Evolutionary conservation across 2,888 invertebrate species (phyloP), one percentile per base, ranked within the genome.

Genomic region (Colletes collaris): DNA sequence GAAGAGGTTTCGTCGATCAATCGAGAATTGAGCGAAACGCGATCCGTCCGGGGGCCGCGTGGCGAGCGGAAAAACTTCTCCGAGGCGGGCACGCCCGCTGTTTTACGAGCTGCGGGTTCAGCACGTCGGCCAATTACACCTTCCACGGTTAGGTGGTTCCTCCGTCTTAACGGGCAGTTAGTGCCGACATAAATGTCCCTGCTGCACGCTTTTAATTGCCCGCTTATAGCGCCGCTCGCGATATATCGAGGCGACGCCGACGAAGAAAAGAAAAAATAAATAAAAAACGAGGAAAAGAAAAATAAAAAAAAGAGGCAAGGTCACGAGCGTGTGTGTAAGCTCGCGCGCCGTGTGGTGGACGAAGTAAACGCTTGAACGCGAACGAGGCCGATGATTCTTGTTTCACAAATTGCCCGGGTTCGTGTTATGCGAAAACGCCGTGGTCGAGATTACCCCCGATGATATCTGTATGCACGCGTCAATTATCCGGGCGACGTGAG

Each of bases 101-200:
- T 89, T 91, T 91, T 91, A 91, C 89, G 91, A 91, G 90, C 87
- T 86, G 90, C 87, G 85, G 89, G 89, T 91, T 89, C 88, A 88
- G 89, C 91, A 88, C 88, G 89, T 87, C 86, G 87, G 85, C 90
- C 91, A 91, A 91, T 92, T 92, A 91, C 90, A 91, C 88, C 89
- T 90, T 89, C 87, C 90, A 89, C 88, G 87, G 87, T 90, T 88
- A 89, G 89, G 88, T 86, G 89, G 88, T 87, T 89, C 87, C 87
- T 87, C 73, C 86, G 88, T 90, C 89, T 92, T 90, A 91, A 92
- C 88, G 90, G 91, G 86, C 91, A 89, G 90, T 91, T 91, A 91
- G 88, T 89, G 89, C 86, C 87, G 86, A 88, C 91, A 89, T 91
- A 90, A 91, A 91, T 92, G 91, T 91, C 91, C 84, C 86, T 78